phyloP scores from a whole-genome alignment of 2,888 invertebrate genomes.

The Allophyes oxyacanthae region DNA sequence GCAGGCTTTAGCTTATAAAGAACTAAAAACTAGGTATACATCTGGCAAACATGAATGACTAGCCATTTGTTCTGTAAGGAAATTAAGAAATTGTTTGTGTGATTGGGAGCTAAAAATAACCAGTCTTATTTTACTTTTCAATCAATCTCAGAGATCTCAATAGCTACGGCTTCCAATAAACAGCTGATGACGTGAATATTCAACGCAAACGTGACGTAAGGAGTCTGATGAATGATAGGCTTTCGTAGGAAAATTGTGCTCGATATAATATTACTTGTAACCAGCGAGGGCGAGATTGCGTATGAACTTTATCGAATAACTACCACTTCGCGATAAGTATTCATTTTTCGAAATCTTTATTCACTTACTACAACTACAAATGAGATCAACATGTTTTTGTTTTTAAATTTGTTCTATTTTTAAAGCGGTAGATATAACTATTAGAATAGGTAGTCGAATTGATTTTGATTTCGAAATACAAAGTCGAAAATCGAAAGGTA shows the following conservation, averaged over 20 bases:
- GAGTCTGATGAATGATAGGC: constrained; percentile 52
- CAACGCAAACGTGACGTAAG: constrained; percentile 35
- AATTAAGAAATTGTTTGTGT: no score
- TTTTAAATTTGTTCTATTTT: no score
- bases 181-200: constrained; percentile 50
- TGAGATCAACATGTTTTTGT: no score
- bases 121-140: constrained; percentile 11
- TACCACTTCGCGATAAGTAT: constrained; percentile 44
- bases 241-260: constrained; percentile 54
- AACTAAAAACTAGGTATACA: no score
- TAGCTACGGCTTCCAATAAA: constrained; percentile 25
- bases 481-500: constrained; percentile 9
- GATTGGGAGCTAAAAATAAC: no score
- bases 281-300: constrained; percentile 43
- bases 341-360: constrained; percentile 38
- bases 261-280: constrained; percentile 55
- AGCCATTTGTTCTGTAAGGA: no score
- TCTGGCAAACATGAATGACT: no score
- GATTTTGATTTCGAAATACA: no score
- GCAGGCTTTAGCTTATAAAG: no score
- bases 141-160: constrained; percentile 28
- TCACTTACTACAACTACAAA: no score
- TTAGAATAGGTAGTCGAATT: no score
- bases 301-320: constrained; percentile 53
- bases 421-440: no score